Base-by-base conservation (phyloP, 2,113 vertebrate species). In the Alaudala cheleensis region DNA sequence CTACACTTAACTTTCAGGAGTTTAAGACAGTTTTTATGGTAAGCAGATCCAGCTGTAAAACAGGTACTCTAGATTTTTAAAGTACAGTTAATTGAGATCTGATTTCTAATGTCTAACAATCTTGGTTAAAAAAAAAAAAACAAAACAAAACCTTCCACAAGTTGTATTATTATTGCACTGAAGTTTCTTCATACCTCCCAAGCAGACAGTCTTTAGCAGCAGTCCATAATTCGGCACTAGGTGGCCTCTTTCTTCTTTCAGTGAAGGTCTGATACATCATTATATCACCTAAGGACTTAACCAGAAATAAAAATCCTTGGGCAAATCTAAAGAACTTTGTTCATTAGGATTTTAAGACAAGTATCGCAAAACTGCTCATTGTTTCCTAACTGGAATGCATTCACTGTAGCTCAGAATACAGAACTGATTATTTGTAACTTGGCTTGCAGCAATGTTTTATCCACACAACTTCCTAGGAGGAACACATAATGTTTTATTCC, bases 171-270 rank as follows among this genome's bases (percentile, higher is more conserved):
- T 70, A 29, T 44, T 56, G 29, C 15, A 42, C 17, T 18, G 1
- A 53, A 34, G 14, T 20, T 20, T 16, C 60, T 69, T 45, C 28
- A 9, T 42, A 62, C 7, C 23, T 82, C 80, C 62, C 42, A 39
- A 83, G 39, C 23, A 80, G 29, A 60, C 1, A 2, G 23, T 15
- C 65, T 65, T 12, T 21, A 21, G 70, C 73, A 80, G 54, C 56
- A 91, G 22, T 19, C 61, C 24, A 2, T 29, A 72, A 44, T 31
- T 77, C 7, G 0, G 67, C 96, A 90, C 81, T 90, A 95, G 87
- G 33, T 86, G 87, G 87, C 92, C 92, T 80, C 87, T 95, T 93
- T 64, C 88, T 81, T 85, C 90, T 86, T 90, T 58, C 56, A 51
- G 70, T 80, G 21, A 61, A 54, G 10, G 33, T 51, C 51, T 78